A percentile compares a stretch with the other conserved stretches of the same genome.
phyloP scores from a whole-genome alignment of 1,140 invertebrate species.

The Cydia splendana region DNA sequence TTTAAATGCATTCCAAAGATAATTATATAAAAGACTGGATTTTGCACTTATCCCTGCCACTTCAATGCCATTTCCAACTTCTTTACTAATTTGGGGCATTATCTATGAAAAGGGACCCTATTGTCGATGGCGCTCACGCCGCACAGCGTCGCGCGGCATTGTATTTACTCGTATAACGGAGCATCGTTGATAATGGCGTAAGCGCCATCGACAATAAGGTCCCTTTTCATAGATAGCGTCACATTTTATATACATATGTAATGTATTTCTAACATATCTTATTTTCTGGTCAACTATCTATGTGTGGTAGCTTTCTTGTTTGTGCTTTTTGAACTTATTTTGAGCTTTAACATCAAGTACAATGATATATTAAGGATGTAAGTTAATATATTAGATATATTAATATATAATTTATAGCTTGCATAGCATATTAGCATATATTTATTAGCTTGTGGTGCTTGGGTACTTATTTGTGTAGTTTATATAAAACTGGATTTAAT shows the following conservation, averaged over 20 bases:
- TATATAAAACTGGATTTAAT: constrained; percentile 57
- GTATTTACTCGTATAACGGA: no score
- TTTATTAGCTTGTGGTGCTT: constrained; percentile 72
- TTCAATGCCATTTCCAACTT: constrained; percentile 3
- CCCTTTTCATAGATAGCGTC: no score
- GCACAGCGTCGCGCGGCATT: no score
- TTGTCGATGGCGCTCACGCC: no score
- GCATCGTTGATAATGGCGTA: no score
- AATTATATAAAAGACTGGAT: constrained; percentile 30
- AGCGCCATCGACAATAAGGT: no score
- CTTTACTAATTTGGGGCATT: not conserved
- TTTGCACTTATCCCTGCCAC: constrained; percentile 6
- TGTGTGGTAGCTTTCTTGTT: constrained; percentile 26
- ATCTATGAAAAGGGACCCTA: no score
- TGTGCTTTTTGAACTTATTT: constrained; percentile 45
- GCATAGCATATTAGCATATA: constrained; percentile 49
- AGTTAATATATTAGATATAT: constrained; percentile 48
- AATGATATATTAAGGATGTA: constrained; percentile 59
- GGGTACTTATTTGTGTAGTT: constrained; percentile 64
- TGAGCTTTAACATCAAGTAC: constrained; percentile 75
- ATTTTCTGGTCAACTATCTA: constrained; percentile 43
- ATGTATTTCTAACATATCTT: constrained; percentile 39
- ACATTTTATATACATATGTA: not conserved
- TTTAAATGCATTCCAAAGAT: constrained; percentile 35
- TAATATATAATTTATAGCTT: constrained; percentile 65